Conservation (phyloP, 2,113 vertebrate species). For the Platysteira castanea region DNA sequence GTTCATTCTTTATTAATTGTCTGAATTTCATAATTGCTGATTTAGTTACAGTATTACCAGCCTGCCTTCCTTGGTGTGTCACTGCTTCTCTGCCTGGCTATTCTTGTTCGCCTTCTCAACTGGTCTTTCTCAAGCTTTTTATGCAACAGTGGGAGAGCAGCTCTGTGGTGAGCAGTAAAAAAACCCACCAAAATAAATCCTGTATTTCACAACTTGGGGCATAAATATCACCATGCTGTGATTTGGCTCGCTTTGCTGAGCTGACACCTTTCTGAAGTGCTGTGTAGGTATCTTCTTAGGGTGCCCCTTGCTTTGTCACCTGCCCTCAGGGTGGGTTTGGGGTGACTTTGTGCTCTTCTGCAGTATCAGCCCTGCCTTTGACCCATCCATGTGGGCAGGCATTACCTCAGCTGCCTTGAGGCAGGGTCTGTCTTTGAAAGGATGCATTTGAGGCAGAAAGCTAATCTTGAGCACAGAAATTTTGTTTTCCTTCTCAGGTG, state of each 20-base stretch:
- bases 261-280: not conserved
- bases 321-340: not conserved
- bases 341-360: not conserved
- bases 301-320: not conserved
- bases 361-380: rapidly evolving
- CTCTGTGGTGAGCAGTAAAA: not conserved
- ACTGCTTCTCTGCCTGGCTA: not conserved
- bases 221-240: not conserved
- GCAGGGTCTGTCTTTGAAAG: not conserved
- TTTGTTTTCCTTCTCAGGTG: not conserved
- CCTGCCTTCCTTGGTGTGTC: not conserved
- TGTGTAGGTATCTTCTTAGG: not conserved
- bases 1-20: constrained; percentile 44
- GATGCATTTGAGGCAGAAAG: not conserved
- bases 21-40: constrained; percentile 22
- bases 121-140: not conserved
- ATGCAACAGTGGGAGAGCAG: not conserved
- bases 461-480: not conserved
- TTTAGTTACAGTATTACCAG: not conserved
- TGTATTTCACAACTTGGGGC: not conserved
- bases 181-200: not conserved
- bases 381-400: not conserved
- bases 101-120: not conserved
- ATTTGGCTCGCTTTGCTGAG: not conserved
- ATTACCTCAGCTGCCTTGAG: not conserved